Base-by-base conservation (phyloP, 2,113 vertebrate species). In the Campylomormyrus tamandua region DNA sequence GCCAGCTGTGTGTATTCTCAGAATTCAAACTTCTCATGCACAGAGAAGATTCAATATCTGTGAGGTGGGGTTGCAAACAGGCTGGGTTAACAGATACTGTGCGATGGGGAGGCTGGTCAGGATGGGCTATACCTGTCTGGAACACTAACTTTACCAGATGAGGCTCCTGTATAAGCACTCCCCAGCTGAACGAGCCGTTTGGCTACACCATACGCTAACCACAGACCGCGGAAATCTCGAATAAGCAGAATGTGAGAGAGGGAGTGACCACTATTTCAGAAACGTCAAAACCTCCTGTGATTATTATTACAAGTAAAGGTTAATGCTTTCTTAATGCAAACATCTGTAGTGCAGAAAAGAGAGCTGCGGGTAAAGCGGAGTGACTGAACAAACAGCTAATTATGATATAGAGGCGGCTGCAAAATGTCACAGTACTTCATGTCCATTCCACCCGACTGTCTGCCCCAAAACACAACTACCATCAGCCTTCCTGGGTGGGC, bases 11-110 rank as follows among this genome's bases (percentile, higher is more conserved):
- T 91, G 90, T 53, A 91, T 83, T 50, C 89, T 92, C 89, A 49
- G 21, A 83, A 92, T 93, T 91, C 91, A 95, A 92, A 92, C 91
- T 7, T 92, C 94, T 94, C 94, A 53, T 94, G 94, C 95, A 95
- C 94, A 92, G 94, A 95, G 92, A 94, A 10, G 88, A 90, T 92
- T 94, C 92, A 91, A 94, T 91, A 66, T 92, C 88, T 92, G 92
- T 93, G 90, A 93, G 90, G 92, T 87, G 90, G 91, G 92, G 92
- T 95, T 93, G 90, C 93, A 95, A 94, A 91, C 92, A 93, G 90
- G 92, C 89, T 89, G 91, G 90, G 89, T 74, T 88, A 11, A 86
- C 48, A 5, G 46, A 74, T 7, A 70, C 42, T 46, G 3, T 7
- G n/a, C 7, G 8, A 45, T 42, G 24, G 49, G 27, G 15, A 58